Evolutionary conservation across 2,797 vertebrate genomes (phyloP).

Genomic region (Heterohyrax brucei): DNA sequence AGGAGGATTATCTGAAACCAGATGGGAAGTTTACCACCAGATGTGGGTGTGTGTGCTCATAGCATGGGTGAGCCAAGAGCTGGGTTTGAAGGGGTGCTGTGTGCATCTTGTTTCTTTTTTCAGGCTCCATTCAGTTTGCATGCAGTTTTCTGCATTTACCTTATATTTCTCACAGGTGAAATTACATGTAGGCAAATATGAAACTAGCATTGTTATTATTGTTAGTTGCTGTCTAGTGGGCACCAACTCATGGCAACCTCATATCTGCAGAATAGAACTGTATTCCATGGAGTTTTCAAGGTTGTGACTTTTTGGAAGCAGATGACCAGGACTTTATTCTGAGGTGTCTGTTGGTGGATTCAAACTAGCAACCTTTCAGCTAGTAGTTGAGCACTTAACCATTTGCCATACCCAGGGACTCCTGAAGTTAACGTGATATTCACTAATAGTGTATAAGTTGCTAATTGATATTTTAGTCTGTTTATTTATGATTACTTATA

Average conservation of each 20-base stretch:
- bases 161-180: rapidly evolving
- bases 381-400: too few relatives aligned
- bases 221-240: too few relatives aligned
- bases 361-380: too few relatives aligned
- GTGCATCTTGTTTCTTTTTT: neutral
- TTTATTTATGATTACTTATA: neutral
- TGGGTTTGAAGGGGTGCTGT: neutral
- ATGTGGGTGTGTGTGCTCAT: neutral
- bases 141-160: rapidly evolving
- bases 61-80: neutral
- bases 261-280: too few relatives aligned
- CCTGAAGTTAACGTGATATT: too few relatives aligned
- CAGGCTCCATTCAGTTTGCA: rapidly evolving
- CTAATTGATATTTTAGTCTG: neutral
- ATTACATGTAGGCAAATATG: neutral
- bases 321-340: too few relatives aligned
- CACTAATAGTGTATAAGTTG: too few relatives aligned
- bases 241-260: too few relatives aligned
- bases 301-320: too few relatives aligned
- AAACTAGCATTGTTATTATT: neutral
- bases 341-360: too few relatives aligned
- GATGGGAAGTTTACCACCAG: neutral
- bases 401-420: too few relatives aligned
- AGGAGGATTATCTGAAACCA: neutral
- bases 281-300: too few relatives aligned